Evolutionary conservation across 2,797 vertebrate genomes (phyloP), one percentile per base, ranked within the genome.

Genomic region (Setipinna tenuifilis): DNA sequence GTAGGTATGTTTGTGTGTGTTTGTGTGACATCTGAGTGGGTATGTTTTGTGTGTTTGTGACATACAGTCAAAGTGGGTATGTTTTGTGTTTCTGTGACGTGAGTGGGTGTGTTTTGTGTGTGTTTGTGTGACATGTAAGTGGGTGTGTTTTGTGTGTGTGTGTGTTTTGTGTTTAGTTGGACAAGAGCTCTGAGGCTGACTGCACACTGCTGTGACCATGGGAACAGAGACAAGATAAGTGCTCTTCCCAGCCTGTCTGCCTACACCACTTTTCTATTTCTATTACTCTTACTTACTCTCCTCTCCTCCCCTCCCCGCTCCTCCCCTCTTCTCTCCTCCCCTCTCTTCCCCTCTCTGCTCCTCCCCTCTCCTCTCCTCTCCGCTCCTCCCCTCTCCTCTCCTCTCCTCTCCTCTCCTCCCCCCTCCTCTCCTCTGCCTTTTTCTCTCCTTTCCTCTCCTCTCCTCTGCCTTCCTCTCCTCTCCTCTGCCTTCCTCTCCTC

Each of bases 141-240:
- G 50, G 50, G 50, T 65, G n/a, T 65, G 61, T 25, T 12, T 23
- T 65, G 21, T 25, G 28, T 71, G 5, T 35, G 50, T 54, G 50
- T 54, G 50, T 65, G 61, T 23, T 23, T 25, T 6, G 25, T 68
- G 28, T 71, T 14, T 35, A 17, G 17, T 25, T 17, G 28, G 28
- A 35, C 0, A 14, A 1, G 31, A 78, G 35, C 71, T 78, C 31
- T 44, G 35, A 78, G 35, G 16, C 16, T 44, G 71, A 78, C 71
- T 44, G 35, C 71, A 78, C 71, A 78, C 16, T 78, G 6, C 71
- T 21, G 71, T 78, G 71, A 7, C 71, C 71, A 78, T 78, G 71
- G 71, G 71, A 78, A 44, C 71, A 10, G 71, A 35, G 28, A 71
- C 14, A 31, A 71, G 28, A 31, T 35, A 35, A 71, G 31, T 78